These are phyloP conservation scores for Rhagoletis zephyria DNA, from an alignment of 1,140 invertebrate species.

Conservation along the genomic window DNA sequence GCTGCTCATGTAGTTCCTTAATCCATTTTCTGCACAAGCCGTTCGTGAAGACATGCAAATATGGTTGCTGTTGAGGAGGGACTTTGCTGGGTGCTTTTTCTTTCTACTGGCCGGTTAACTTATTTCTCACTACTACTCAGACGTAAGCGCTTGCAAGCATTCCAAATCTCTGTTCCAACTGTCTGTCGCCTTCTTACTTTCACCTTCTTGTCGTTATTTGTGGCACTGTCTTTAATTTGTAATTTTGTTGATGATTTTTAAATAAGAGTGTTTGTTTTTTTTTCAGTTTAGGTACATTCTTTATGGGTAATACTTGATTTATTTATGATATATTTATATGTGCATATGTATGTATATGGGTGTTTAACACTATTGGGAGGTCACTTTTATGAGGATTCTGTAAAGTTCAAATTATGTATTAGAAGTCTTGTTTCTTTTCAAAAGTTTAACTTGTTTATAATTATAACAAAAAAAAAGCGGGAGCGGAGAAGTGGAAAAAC, in stretches of 20 bases:
- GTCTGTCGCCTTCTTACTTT: not conserved
- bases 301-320: slow-evolving; percentile 50
- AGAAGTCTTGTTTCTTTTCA: not conserved
- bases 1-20: slow-evolving; percentile 71
- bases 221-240: not conserved
- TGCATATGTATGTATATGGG: not conserved
- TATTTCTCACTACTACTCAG: not conserved
- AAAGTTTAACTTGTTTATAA: not conserved
- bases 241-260: not conserved
- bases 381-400: slow-evolving; percentile 29
- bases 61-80: not conserved
- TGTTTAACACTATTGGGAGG: slow-evolving; percentile 25
- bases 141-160: not conserved
- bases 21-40: slow-evolving; percentile 66
- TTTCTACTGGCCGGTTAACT: not conserved
- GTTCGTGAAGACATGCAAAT: slow-evolving; percentile 69
- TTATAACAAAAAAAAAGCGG: not conserved
- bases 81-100: slow-evolving; percentile 47
- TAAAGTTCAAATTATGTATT: slow-evolving; percentile 35
- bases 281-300: not conserved
- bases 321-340: slow-evolving; percentile 45
- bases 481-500: not conserved
- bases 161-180: not conserved
- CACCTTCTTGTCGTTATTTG: not conserved
- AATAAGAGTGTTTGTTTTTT: not conserved